Conservation (phyloP, 2,888 invertebrate species). For the Epinotia demarniana region DNA sequence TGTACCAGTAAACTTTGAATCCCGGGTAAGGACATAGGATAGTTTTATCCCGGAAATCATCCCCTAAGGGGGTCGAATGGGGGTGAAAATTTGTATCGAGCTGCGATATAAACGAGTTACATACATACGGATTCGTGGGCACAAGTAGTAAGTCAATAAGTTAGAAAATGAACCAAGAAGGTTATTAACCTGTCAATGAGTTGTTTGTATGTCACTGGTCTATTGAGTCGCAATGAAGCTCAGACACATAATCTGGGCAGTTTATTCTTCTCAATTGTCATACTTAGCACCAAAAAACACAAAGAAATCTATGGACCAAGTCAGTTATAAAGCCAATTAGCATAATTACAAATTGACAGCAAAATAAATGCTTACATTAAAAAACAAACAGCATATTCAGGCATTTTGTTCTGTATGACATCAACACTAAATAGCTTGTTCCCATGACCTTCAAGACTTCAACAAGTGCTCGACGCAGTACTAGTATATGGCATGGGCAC, state of each 20-base stretch:
- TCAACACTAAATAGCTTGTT: conserved; percentile 24
- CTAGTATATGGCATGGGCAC: too few species aligned
- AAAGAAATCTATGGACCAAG: neutral
- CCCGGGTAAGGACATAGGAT: too few species aligned
- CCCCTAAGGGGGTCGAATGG: too few species aligned
- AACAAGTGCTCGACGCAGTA: too few species aligned
- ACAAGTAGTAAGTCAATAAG: neutral
- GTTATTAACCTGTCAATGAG: neutral
- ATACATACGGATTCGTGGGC: too few species aligned
- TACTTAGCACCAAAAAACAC: neutral
- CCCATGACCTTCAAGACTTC: conserved; percentile 27
- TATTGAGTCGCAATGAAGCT: conserved; percentile 2
- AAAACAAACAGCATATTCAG: conserved; percentile 24
- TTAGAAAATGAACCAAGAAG: neutral
- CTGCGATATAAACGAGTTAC: too few species aligned
- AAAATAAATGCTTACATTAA: conserved; percentile 21
- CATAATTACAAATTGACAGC: conserved; percentile 25
- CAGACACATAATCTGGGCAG: neutral
- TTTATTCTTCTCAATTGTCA: neutral
- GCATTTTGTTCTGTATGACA: conserved; percentile 17
- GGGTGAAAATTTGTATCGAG: too few species aligned
- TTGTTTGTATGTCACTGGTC: neutral
- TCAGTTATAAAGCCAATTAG: conserved; percentile 19
- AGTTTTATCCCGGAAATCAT: too few species aligned
- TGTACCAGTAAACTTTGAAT: too few species aligned